phyloP scores from a whole-genome alignment of 1,140 invertebrate species.

The Nilaparvata lugens region DNA sequence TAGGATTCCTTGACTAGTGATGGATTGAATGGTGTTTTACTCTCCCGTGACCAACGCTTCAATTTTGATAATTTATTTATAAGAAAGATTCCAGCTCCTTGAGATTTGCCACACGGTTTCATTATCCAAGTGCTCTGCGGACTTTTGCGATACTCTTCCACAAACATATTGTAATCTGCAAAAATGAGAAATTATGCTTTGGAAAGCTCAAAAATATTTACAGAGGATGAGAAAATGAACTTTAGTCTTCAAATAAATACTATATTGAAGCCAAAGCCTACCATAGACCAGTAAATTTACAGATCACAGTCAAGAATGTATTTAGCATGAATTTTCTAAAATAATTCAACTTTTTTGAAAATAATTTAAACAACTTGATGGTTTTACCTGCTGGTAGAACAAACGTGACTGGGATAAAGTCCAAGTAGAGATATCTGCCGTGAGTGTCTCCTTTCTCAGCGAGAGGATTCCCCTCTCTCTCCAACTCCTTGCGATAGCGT shows the following conservation, averaged over 20 bases:
- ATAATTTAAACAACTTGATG: too few species aligned
- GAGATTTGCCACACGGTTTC: slow-evolving; percentile 90
- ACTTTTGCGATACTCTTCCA: slow-evolving; percentile 86
- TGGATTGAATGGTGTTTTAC: slow-evolving; percentile 72
- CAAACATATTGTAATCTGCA: slow-evolving; percentile 86
- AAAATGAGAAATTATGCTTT: slow-evolving; percentile 8
- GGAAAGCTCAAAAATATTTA: too few species aligned
- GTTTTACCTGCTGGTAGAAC: slow-evolving; percentile 73
- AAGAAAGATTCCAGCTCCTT: slow-evolving; percentile 78
- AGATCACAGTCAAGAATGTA: too few species aligned
- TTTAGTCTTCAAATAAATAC: too few species aligned
- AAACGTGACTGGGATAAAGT: slow-evolving; percentile 89
- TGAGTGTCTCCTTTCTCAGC: slow-evolving; percentile 68
- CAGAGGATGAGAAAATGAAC: too few species aligned
- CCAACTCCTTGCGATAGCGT: slow-evolving; percentile 81
- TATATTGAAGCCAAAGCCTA: too few species aligned
- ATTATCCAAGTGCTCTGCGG: slow-evolving; percentile 94
- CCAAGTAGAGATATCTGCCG: slow-evolving; percentile 68
- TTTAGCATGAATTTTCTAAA: too few species aligned
- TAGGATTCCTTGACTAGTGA: slow-evolving; percentile 79
- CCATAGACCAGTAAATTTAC: too few species aligned
- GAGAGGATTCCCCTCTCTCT: slow-evolving; percentile 77
- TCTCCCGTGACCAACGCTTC: slow-evolving; percentile 78
- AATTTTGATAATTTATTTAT: slow-evolving; percentile 84
- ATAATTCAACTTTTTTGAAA: too few species aligned